Conservation (phyloP, 2,797 vertebrate species). For the Phaenicophaeus curvirostris region DNA sequence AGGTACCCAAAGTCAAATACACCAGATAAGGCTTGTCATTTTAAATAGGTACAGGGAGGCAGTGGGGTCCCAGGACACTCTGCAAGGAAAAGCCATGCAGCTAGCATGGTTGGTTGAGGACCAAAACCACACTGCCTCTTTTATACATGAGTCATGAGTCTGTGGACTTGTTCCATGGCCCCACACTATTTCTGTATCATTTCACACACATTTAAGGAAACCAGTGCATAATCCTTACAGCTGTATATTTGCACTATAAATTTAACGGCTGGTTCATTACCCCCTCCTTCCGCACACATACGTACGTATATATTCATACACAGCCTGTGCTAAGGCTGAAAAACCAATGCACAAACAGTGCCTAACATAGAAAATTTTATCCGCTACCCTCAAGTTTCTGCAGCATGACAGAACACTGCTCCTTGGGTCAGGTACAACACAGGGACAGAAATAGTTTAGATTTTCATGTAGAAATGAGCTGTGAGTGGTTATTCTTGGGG, state of each 20-base stretch:
- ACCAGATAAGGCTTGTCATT: neutral
- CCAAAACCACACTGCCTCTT: slow-evolving; percentile 16
- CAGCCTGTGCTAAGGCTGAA: neutral
- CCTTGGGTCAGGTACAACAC: neutral
- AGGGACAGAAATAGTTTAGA: neutral
- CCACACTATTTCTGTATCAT: neutral
- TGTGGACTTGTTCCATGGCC: neutral
- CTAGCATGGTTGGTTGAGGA: neutral
- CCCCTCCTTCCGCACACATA: neutral
- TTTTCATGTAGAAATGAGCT: neutral
- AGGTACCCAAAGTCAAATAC: neutral
- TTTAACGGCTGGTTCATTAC: neutral
- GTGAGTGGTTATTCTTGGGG: neutral
- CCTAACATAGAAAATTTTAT: neutral
- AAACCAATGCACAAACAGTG: neutral
- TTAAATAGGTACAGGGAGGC: neutral
- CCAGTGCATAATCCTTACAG: slow-evolving; percentile 34
- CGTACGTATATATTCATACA: neutral
- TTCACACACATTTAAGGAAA: slow-evolving; percentile 33
- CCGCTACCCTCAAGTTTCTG: neutral
- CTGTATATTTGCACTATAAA: slow-evolving; percentile 24
- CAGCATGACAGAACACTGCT: neutral
- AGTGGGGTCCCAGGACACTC: neutral
- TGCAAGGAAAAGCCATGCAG: neutral
- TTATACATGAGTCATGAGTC: slow-evolving; percentile 1